These are phyloP conservation scores for Paramormyrops kingsleyae DNA, from an alignment of 2,113 vertebrate genomes.

Conservation along the genomic window DNA sequence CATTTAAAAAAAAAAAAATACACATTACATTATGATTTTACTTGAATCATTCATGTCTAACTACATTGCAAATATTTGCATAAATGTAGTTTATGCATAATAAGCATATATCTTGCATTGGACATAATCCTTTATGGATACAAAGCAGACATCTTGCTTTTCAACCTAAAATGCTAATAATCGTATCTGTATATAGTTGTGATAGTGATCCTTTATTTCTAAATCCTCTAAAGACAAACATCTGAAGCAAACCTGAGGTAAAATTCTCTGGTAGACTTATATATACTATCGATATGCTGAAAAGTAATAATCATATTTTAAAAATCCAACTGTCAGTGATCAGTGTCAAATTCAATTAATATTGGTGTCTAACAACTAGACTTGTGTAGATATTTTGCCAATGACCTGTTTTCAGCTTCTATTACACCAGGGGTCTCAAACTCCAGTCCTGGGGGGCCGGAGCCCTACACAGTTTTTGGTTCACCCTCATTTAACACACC, in stretches of 20 bases:
- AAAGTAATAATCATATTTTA: not conserved
- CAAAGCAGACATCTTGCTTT: not conserved
- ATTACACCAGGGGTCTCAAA: too few species aligned
- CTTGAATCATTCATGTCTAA: not conserved
- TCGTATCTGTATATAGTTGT: not conserved
- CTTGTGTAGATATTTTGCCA: not conserved
- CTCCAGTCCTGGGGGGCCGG: too few species aligned
- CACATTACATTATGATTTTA: not conserved
- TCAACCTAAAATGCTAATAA: not conserved
- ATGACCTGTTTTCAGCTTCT: not conserved
- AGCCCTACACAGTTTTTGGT: too few species aligned
- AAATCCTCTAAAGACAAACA: not conserved
- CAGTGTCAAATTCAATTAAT: not conserved
- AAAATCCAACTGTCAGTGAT: not conserved
- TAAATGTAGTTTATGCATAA: not conserved
- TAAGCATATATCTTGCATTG: not conserved
- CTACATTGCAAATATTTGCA: not conserved
- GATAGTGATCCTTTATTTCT: not conserved
- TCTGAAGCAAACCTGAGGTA: not conserved
- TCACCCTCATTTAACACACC: too few species aligned
- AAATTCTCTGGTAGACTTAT: not conserved
- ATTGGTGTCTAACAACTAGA: not conserved
- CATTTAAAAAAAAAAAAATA: not conserved
- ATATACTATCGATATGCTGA: not conserved
- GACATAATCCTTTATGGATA: not conserved